Percentiles rank a stretch among this genome's conserved stretches.
Evolutionary conservation across 1,140 invertebrate genomes (phyloP).

Genomic region (Nylanderia fulva): DNA sequence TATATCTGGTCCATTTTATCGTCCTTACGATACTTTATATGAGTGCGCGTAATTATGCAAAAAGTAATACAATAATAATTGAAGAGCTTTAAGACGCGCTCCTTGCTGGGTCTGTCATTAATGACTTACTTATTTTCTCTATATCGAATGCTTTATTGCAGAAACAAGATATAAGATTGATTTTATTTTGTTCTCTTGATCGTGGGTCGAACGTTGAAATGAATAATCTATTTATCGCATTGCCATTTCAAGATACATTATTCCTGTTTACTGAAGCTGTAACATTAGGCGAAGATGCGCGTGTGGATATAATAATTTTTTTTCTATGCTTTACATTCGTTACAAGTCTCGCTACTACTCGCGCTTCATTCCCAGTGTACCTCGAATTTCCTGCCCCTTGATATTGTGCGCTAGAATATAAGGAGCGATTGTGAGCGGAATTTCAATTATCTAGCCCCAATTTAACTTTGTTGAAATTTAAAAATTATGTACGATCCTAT

Average conservation of each 20-base stretch:
- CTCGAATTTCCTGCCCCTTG: constrained; percentile 44
- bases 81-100: neutral
- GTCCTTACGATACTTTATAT: neutral
- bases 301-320: neutral
- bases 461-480: constrained; percentile 59
- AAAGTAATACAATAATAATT: constrained; percentile 7
- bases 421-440: constrained; percentile 56
- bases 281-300: neutral
- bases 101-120: neutral
- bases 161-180: neutral
- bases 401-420: constrained; percentile 53
- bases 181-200: neutral
- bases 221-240: constrained; percentile 21
- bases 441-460: constrained; percentile 59
- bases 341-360: constrained; percentile 29
- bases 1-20: neutral
- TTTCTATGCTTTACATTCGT: constrained; percentile 40
- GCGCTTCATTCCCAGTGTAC: constrained; percentile 40
- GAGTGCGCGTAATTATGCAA: neutral
- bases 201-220: neutral
- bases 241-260: constrained; percentile 19
- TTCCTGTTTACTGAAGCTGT: neutral
- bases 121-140: neutral
- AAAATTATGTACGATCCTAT: constrained; percentile 57
- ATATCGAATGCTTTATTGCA: neutral